Percentiles rank a stretch among this genome's conserved stretches.
phyloP scores from a whole-genome alignment of 2,888 invertebrate genomes.

The Ariolimax columbianus region DNA sequence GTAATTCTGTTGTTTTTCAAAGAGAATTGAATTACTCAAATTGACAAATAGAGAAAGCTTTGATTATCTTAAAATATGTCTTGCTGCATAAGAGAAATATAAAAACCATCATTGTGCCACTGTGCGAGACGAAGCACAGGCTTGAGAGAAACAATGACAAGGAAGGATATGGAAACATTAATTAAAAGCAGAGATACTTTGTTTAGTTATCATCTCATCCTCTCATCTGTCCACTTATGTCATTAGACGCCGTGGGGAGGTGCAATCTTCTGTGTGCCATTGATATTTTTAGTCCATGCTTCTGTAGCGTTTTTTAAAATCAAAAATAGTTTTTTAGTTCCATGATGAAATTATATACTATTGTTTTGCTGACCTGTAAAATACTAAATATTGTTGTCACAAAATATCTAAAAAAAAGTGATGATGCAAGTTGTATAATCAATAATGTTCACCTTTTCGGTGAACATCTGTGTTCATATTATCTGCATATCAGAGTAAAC shows the following conservation, averaged over 20 bases:
- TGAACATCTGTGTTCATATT: too few relatives aligned
- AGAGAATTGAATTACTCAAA: too few relatives aligned
- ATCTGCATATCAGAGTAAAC: background rate
- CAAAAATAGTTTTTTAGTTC: background rate
- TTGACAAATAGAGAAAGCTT: background rate
- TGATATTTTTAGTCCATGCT: too few relatives aligned
- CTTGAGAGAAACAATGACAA: background rate
- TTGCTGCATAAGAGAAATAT: constrained; percentile 2
- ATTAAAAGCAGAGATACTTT: too few relatives aligned
- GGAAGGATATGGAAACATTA: background rate
- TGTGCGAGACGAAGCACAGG: background rate
- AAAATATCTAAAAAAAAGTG: too few relatives aligned
- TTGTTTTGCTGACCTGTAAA: background rate
- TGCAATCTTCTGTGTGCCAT: too few relatives aligned
- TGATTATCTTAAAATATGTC: background rate
- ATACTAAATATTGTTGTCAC: background rate
- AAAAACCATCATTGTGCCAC: background rate
- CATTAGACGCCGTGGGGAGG: too few relatives aligned
- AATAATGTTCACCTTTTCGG: too few relatives aligned
- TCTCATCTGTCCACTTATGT: too few relatives aligned
- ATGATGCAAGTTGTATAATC: too few relatives aligned
- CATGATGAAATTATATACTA: background rate
- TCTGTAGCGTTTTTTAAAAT: too few relatives aligned
- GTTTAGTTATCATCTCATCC: too few relatives aligned
- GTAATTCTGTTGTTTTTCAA: background rate